phyloP scores from a whole-genome alignment of 2,888 invertebrate genomes.

The Deilephila porcellus region DNA sequence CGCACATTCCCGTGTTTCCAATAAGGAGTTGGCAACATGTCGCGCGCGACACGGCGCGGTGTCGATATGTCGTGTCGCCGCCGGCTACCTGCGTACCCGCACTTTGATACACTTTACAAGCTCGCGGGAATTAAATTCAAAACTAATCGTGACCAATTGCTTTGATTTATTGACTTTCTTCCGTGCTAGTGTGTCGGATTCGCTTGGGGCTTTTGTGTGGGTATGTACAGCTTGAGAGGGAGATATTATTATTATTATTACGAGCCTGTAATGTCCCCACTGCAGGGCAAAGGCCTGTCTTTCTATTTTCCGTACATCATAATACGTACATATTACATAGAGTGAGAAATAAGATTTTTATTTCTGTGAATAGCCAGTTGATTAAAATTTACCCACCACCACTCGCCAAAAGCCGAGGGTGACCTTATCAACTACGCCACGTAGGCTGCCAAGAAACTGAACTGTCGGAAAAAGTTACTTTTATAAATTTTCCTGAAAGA shows the following conservation, averaged over 20 bases:
- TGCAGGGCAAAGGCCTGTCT: too few species aligned
- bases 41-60: conserved; percentile 52
- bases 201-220: neutral
- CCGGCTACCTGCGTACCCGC: conserved; percentile 46
- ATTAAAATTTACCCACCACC: too few species aligned
- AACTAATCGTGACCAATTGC: conserved; percentile 25
- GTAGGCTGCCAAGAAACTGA: too few species aligned
- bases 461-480: too few species aligned
- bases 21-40: conserved; percentile 65
- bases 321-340: too few species aligned
- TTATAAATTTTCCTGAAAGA: too few species aligned
- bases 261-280: too few species aligned
- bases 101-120: conserved; percentile 39
- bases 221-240: neutral
- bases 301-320: too few species aligned
- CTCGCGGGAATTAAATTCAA: conserved; percentile 8
- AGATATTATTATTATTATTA: neutral
- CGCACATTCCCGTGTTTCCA: conserved; percentile 49
- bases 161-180: conserved; percentile 25
- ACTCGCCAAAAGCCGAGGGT: too few species aligned
- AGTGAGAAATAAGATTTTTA: too few species aligned
- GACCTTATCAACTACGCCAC: too few species aligned
- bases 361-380: too few species aligned
- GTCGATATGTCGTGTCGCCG: conserved; percentile 38
- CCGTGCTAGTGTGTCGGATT: conserved; percentile 4